Evolutionary conservation across 2,797 vertebrate genomes (phyloP), one percentile per base, ranked within the genome.

Genomic region (Coluber constrictor): DNA sequence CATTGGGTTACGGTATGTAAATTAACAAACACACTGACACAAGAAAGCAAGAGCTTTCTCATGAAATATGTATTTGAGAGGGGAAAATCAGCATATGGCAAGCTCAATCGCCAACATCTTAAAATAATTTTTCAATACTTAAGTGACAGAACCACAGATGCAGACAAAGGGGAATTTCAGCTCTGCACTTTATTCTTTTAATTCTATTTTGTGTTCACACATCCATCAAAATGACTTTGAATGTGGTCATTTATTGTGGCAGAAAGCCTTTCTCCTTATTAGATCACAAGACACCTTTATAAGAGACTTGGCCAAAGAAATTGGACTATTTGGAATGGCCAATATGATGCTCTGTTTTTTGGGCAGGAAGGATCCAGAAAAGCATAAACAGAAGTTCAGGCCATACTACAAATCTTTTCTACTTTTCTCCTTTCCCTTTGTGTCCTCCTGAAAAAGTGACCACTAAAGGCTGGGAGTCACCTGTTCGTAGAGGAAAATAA

Each of bases 1-100:
- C 70, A 4, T 90, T 16, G 88, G 83, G 86, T 91, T 20, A 32
- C 12, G 47, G 29, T 23, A 4, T 37, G 16, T n/a, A 93, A 94
- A 86, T 74, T 92, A 92, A 86, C 13, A 86, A 63, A 92, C 61
- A 37, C 93, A 56, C 59, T 15, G 55, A 86, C 57, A 63, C 13
- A 9, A 7, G 0, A 55, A 87, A 66, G 43, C n/a, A 90, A 55
- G 63, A 92, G 61, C 8, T 13, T 87, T n/a, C 23, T 32, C 95
- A 89, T 90, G 93, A 91, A 95, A 93, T 43, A 94, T 2, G 83
- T 92, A 47, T 92, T 88, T 54, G 83, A 29, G 32, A 56, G 29
- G 20, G 15, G 11, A 27, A 94, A 93, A 93, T 87, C 59, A 56
- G 51, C 32, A 91, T 83, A 89, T 83, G 43, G 54, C 95, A 91